Conservation (phyloP, 2,888 invertebrate genomes). For the Orchesellides sinensis region DNA sequence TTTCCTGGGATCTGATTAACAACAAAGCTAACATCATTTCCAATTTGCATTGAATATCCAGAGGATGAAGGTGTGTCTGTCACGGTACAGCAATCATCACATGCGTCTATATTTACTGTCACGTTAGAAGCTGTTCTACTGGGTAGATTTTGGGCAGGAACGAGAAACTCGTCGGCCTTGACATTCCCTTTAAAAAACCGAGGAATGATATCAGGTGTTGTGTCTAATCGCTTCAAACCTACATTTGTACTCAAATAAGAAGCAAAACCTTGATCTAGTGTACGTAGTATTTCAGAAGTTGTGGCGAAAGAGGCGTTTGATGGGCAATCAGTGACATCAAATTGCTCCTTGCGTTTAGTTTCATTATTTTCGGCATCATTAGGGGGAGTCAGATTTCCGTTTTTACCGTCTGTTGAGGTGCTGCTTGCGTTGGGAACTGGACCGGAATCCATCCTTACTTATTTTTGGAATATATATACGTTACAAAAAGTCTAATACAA, state of each 20-base stretch:
- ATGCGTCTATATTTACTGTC: constrained; percentile 1
- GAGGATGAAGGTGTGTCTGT: no score
- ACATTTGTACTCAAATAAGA: not conserved
- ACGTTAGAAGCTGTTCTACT: not conserved
- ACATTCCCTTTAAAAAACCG: not conserved
- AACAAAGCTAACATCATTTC: no score
- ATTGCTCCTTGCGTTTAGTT: not conserved
- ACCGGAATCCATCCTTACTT: not conserved
- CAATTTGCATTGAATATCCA: no score
- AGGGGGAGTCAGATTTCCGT: not conserved
- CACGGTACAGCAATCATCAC: not conserved
- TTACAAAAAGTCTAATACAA: no score
- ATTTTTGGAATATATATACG: not conserved
- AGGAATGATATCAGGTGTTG: constrained; percentile 5
- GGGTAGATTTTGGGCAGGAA: no score
- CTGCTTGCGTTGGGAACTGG: not conserved
- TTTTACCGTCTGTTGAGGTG: not conserved
- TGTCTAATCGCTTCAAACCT: constrained; percentile 18
- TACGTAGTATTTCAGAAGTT: not conserved
- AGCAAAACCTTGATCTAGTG: constrained; percentile 25
- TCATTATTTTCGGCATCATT: not conserved
- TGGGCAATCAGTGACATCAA: not conserved
- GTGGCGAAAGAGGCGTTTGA: not conserved
- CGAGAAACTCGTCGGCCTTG: not conserved
- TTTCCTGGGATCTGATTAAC: no score